A percentile compares a stretch with the other conserved stretches of the same genome.
Conservation (phyloP, 2,797 vertebrate genomes). For the Lateolabrax maculatus region DNA sequence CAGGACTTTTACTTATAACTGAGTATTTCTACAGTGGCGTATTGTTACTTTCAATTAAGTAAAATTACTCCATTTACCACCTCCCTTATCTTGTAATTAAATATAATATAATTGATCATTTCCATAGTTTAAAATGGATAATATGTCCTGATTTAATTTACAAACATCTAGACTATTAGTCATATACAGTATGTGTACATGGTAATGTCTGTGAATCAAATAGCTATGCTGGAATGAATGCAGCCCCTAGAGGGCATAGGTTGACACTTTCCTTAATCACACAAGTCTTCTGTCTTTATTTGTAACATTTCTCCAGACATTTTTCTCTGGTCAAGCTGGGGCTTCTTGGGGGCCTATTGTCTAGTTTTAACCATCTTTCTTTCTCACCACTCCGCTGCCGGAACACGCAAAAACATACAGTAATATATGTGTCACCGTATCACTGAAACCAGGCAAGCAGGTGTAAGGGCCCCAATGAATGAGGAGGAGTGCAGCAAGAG, state of each 20-base stretch:
- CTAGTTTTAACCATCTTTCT: not conserved
- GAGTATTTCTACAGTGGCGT: no score
- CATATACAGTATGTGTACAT: no score
- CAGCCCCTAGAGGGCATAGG: conserved; percentile 13
- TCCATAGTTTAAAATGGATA: not conserved
- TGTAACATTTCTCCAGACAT: not conserved
- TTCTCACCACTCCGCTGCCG: not conserved
- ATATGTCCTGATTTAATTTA: not conserved
- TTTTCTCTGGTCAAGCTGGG: not conserved
- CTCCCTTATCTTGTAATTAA: no score
- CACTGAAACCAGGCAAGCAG: not conserved
- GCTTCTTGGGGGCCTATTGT: not conserved
- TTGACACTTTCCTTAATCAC: not conserved
- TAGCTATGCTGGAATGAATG: not conserved
- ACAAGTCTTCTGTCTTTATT: not conserved
- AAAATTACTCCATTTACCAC: no score
- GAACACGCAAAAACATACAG: not conserved
- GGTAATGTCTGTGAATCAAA: not conserved
- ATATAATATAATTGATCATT: not conserved
- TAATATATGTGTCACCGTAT: not conserved
- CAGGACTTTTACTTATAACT: no score
- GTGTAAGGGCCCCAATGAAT: not conserved
- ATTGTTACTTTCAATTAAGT: no score
- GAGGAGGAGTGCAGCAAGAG: not conserved
- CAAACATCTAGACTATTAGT: no score